Base-by-base conservation (phyloP, 2,797 vertebrate genomes). In the Hippocampus kuda region DNA sequence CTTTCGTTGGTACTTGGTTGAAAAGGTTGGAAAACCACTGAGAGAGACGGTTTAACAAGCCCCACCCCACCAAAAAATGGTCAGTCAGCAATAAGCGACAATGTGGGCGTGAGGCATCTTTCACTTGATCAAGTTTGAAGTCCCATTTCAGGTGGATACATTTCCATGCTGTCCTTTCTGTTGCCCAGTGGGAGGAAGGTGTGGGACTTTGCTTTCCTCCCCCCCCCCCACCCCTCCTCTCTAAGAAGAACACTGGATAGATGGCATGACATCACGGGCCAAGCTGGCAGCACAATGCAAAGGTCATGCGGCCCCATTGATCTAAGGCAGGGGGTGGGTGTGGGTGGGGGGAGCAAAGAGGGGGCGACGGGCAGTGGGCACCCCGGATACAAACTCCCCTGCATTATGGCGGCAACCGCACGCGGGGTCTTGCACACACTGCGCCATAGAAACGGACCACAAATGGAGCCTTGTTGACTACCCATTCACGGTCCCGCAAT, bases 291-390 rank as follows among this genome's bases (percentile, higher is more conserved):
- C 87, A 91, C 85, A 90, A 84, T 88, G 83, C 85, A 91, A 93
- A 92, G 90, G 85, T 90, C 85, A 90, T 73, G 72, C 80, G 81
- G 87, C 85, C 34, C 87, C 89, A 93, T 89, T 92, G 90, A 93
- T 92, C 87, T 88, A 75, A 86, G 88, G 76, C 34, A 8, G 34
- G 34, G 34, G 34, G 34, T 1, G 84, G 89, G 27, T 2, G n/a
- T n/a, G n/a, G n/a, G n/a, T n/a, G n/a, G n/a, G 57, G n/a, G n/a
- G 53, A n/a, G 53, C 7, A 38, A 38, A 38, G 34, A 34, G 34
- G 34, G 34, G 34, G 13, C 44, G 12, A 13, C 15, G 44, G 44
- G 34, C 34, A 38, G 34, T 8, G 34, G 34, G 56, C 24, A 16
- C 87, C 83, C 88, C 80, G 79, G 84, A 86, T 89, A 87, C 84